phyloP scores from a whole-genome alignment of 53 echinoderm and acorn worm species.

The Mesocentrotus franciscanus region DNA sequence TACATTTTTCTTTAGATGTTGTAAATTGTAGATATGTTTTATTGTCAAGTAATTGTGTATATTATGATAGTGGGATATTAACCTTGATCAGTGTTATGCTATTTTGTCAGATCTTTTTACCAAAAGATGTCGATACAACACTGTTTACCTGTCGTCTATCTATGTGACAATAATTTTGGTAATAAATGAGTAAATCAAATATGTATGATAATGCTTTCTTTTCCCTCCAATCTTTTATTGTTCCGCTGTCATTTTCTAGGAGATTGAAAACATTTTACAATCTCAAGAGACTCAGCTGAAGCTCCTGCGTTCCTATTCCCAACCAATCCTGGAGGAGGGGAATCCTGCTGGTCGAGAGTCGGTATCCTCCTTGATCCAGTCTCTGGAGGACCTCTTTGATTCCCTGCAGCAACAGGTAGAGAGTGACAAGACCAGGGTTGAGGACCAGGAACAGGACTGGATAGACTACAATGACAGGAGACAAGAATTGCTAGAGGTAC shows the following conservation, averaged over 20 bases:
- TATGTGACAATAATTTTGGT: no score
- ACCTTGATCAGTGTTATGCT: no score
- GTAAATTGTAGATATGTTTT: no score
- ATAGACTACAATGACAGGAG: conserved; percentile 78
- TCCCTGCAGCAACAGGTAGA: conserved; percentile 30
- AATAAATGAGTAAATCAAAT: no score
- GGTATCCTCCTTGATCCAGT: conserved; percentile 69
- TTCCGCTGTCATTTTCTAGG: conserved; percentile 55
- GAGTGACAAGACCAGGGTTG: conserved; percentile 55
- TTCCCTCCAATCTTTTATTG: not conserved
- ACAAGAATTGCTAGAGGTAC: conserved; percentile 74
- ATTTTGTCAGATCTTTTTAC: no score
- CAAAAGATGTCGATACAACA: no score
- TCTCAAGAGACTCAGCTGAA: conserved; percentile 71
- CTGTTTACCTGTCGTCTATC: no score
- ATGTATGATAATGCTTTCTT: no score
- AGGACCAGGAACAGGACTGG: conserved; percentile 74
- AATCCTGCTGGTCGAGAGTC: conserved; percentile 78
- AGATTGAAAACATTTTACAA: conserved; percentile 73
- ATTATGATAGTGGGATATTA: no score
- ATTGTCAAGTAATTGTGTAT: no score
- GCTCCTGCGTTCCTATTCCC: conserved; percentile 67
- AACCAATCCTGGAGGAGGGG: conserved; percentile 66
- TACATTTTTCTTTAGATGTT: no score
- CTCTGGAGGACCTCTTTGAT: conserved; percentile 61